phyloP scores from a whole-genome alignment of 2,797 vertebrate species.

The Myotis findleyi region DNA sequence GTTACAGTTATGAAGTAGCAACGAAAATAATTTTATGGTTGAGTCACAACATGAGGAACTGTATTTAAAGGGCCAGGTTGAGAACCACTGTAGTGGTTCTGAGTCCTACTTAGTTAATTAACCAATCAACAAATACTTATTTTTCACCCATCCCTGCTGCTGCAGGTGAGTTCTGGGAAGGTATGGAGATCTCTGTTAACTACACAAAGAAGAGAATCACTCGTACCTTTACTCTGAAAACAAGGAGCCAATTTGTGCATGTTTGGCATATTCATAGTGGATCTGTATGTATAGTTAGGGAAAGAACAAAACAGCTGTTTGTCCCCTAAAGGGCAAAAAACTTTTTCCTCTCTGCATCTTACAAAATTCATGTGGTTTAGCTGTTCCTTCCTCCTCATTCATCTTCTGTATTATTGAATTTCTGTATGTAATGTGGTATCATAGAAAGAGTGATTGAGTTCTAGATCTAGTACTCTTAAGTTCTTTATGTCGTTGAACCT shows the following conservation, averaged over 20 bases:
- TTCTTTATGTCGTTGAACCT: background rate
- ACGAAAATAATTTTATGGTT: too few relatives aligned
- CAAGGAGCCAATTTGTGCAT: background rate
- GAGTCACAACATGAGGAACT: too few relatives aligned
- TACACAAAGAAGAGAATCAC: background rate
- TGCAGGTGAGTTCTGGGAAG: background rate
- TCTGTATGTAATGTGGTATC: background rate
- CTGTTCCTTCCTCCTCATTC: background rate
- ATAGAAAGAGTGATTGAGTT: background rate
- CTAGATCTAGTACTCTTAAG: background rate
- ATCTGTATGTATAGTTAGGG: background rate
- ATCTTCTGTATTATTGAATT: background rate
- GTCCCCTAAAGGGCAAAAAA: background rate
- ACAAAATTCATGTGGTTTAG: background rate
- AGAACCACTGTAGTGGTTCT: background rate
- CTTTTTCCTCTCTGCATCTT: background rate
- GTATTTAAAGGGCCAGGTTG: too few relatives aligned
- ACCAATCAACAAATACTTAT: background rate
- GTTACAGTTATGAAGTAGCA: too few relatives aligned
- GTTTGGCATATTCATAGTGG: background rate
- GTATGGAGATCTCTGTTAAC: background rate
- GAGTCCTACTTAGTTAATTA: background rate
- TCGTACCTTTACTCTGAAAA: slow-evolving; percentile 7
- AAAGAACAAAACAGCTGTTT: background rate
- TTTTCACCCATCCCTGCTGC: background rate